Evolutionary conservation across 2,797 vertebrate species (phyloP).

Genomic region (Chloroceryle inda): DNA sequence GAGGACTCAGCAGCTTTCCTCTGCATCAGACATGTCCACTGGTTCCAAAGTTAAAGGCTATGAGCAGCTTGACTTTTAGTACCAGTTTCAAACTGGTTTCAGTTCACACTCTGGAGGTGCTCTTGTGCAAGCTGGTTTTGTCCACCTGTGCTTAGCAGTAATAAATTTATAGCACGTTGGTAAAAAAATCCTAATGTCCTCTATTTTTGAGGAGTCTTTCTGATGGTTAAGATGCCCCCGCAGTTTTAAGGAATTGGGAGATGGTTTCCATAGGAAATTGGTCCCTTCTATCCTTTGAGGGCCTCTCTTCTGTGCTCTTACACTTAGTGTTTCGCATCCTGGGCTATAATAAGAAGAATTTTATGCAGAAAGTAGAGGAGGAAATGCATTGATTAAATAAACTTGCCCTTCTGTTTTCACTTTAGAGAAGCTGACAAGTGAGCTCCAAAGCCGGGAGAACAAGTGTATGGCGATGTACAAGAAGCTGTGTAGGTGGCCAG

Average conservation of each 20-base stretch:
- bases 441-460: slow-evolving; percentile 95
- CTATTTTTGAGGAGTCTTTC: not conserved
- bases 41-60: not conserved
- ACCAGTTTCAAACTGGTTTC: not conserved
- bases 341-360: not conserved
- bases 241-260: not conserved
- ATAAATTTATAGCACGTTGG: not conserved
- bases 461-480: slow-evolving; percentile 97
- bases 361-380: not conserved
- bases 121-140: not conserved
- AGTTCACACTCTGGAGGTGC: not conserved
- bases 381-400: not conserved
- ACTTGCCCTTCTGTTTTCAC: slow-evolving; percentile 18
- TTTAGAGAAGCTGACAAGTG: slow-evolving; percentile 97
- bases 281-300: not conserved
- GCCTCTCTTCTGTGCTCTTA: not conserved
- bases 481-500: slow-evolving; percentile 92
- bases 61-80: not conserved
- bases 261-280: not conserved
- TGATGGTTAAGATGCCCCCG: not conserved
- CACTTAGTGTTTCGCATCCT: not conserved
- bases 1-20: not conserved
- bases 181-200: not conserved
- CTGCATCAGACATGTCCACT: not conserved
- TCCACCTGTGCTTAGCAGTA: not conserved